Evolutionary conservation across 2,113 vertebrate genomes (phyloP).

Genomic region (Cebidichthys violaceus): DNA sequence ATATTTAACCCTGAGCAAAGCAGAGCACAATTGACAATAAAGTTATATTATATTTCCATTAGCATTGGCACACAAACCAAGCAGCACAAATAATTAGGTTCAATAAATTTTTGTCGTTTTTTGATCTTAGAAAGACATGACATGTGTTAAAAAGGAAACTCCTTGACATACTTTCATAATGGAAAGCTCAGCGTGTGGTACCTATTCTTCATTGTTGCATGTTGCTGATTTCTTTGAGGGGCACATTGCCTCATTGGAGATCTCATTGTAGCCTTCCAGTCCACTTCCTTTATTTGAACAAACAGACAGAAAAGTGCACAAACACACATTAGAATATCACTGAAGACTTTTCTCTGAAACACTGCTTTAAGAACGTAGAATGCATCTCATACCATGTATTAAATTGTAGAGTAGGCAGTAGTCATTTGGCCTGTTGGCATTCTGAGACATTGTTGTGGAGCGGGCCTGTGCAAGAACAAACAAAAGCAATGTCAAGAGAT

Average conservation of each 20-base stretch:
- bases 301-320: not conserved
- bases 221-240: not conserved
- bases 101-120: not conserved
- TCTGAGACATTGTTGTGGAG: not conserved
- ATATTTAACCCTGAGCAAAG: not conserved
- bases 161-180: not conserved
- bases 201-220: not conserved
- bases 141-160: not conserved
- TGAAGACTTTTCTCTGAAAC: not conserved
- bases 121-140: not conserved
- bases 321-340: not conserved
- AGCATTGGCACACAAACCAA: not conserved
- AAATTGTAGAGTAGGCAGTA: constrained; percentile 36
- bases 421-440: constrained; percentile 7
- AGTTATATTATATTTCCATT: not conserved
- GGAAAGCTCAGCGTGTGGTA: not conserved
- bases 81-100: not conserved
- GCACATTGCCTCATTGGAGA: not conserved
- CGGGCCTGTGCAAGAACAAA: not conserved
- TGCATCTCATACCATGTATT: not conserved
- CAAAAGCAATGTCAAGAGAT: not conserved
- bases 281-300: not conserved
- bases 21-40: not conserved
- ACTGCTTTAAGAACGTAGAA: not conserved
- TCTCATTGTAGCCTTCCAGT: not conserved